Conservation (phyloP, 2,888 invertebrate species). For the Catocala sponsa region DNA sequence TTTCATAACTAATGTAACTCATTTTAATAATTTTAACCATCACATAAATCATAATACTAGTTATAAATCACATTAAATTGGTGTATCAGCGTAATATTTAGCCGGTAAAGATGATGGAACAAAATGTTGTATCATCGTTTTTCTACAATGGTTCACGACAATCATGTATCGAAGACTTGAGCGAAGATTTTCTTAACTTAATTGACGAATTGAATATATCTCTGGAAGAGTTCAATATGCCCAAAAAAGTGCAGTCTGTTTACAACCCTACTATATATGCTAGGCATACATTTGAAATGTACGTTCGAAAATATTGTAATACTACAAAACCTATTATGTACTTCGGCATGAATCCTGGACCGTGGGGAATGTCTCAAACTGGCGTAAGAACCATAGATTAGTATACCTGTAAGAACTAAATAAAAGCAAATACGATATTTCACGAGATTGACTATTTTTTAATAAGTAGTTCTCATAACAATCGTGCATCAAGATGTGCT, state of each 20-base stretch:
- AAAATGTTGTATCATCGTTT: constrained; percentile 71
- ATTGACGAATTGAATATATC: constrained; percentile 76
- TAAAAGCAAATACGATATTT: neutral
- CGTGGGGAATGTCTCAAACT: constrained; percentile 98
- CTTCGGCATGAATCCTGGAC: constrained; percentile 98
- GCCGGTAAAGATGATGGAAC: constrained; percentile 50
- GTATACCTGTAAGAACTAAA: no score
- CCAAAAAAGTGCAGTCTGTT: constrained; percentile 89
- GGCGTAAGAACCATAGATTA: constrained; percentile 93
- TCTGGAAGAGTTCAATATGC: constrained; percentile 81
- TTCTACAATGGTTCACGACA: constrained; percentile 50
- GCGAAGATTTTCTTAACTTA: constrained; percentile 69
- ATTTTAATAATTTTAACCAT: no score
- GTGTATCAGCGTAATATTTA: neutral
- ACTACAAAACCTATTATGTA: constrained; percentile 92
- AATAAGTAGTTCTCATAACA: no score
- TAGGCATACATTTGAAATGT: constrained; percentile 91
- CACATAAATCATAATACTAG: no score
- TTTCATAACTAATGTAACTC: no score
- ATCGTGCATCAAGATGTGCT: no score
- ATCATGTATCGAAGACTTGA: constrained; percentile 41
- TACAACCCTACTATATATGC: constrained; percentile 97
- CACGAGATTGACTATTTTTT: no score
- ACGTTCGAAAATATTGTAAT: constrained; percentile 91
- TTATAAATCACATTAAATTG: neutral